phyloP scores from a whole-genome alignment of 2,113 vertebrate species.

The Takifugu bimaculatus region DNA sequence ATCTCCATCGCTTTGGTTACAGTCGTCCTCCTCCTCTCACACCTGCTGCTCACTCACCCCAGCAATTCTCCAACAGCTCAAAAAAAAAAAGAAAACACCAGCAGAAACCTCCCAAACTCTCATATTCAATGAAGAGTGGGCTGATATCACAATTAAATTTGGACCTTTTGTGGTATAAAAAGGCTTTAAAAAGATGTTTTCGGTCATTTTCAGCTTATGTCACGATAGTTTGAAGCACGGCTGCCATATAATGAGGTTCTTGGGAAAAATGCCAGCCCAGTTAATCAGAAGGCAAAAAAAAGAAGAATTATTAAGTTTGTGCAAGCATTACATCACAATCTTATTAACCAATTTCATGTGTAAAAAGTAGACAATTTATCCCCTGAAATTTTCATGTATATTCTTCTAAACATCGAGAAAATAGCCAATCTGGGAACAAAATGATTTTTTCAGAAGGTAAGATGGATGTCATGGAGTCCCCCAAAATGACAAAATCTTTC shows the following conservation, averaged over 20 bases:
- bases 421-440: background rate
- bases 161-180: background rate
- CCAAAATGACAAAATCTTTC: constrained; percentile 7
- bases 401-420: background rate
- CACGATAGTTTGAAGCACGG: background rate
- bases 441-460: constrained; percentile 1
- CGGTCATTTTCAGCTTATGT: constrained; percentile 5
- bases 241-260: background rate
- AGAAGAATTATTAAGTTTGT: background rate
- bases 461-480: background rate
- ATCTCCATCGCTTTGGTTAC: constrained; percentile 38
- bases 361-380: background rate
- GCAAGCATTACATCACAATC: constrained; percentile 5
- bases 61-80: constrained; percentile 5
- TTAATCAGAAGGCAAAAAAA: constrained; percentile 35
- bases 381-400: background rate
- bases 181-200: background rate
- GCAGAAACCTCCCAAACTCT: constrained; percentile 13
- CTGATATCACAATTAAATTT: constrained; percentile 8
- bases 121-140: background rate
- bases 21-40: constrained; percentile 8
- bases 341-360: background rate
- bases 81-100: background rate
- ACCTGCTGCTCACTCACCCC: background rate
- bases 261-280: background rate